These are phyloP conservation scores for Centropyge bicolor DNA, from an alignment of 2,797 vertebrate genomes.

Conservation along the genomic window DNA sequence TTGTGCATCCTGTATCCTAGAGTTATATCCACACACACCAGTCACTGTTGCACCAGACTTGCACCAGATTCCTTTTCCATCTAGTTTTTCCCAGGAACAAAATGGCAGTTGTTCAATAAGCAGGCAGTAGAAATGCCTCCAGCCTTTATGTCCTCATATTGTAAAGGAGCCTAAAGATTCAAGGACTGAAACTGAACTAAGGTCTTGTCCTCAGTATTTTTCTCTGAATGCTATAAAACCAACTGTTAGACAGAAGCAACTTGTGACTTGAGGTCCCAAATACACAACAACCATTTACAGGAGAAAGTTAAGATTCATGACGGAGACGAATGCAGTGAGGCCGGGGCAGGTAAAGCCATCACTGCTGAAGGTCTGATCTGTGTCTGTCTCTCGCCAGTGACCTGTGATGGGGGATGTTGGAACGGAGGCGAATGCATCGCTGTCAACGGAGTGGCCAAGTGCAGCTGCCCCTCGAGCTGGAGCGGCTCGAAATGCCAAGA, in stretches of 20 bases:
- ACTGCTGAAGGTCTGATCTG: background rate
- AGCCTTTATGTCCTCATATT: background rate
- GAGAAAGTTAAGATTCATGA: background rate
- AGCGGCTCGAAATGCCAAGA: conserved; percentile 90
- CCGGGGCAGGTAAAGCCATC: background rate
- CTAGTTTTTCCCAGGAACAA: background rate
- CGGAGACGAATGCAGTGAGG: background rate
- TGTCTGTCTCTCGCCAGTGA: conserved; percentile 78
- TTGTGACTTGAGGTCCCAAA: background rate
- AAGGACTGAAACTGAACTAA: background rate
- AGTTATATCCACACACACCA: background rate
- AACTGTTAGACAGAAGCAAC: no score
- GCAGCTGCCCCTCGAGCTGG: conserved; percentile 90
- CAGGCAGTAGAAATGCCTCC: background rate
- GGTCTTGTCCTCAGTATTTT: background rate
- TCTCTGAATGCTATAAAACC: no score
- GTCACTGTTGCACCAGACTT: background rate
- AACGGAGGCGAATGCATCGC: conserved; percentile 89
- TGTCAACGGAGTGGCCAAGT: conserved; percentile 87
- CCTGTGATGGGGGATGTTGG: conserved; percentile 89
- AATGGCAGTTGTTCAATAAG: background rate
- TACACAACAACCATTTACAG: background rate
- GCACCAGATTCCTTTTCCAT: background rate
- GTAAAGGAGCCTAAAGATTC: background rate
- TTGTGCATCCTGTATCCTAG: background rate